phyloP scores from a whole-genome alignment of 2,113 vertebrate genomes.

The Gasterosteus aculeatus region DNA sequence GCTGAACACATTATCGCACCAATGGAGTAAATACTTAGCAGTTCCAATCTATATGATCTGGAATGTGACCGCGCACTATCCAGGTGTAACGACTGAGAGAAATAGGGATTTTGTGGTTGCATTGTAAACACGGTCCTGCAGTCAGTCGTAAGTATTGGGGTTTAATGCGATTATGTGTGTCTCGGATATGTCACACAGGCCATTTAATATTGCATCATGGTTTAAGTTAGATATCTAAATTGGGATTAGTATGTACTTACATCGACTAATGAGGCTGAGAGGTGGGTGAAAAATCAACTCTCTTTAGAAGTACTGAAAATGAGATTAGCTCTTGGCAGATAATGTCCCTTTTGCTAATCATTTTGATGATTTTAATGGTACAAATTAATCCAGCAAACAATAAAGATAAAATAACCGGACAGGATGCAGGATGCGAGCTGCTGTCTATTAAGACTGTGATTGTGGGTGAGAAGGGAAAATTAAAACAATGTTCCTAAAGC shows the following conservation, averaged over 20 bases:
- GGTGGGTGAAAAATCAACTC: conserved; percentile 13
- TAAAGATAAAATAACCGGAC: conserved; percentile 24
- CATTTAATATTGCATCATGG: neutral
- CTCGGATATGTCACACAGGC: neutral
- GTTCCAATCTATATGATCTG: neutral
- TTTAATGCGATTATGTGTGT: neutral
- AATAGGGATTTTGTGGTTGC: neutral
- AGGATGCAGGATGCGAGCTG: conserved; percentile 4
- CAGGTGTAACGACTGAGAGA: neutral
- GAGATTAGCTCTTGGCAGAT: conserved; percentile 42
- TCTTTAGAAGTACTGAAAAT: conserved; percentile 19
- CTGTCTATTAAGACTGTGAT: neutral
- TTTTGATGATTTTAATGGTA: conserved; percentile 43
- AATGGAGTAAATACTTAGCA: neutral
- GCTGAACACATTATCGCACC: neutral
- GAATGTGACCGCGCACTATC: neutral
- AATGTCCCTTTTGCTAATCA: conserved; percentile 40
- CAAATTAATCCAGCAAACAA: conserved; percentile 23
- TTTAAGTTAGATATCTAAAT: conserved; percentile 2
- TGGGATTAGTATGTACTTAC: conserved; percentile 6
- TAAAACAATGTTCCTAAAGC: neutral
- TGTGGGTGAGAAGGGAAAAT: neutral
- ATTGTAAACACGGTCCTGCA: neutral
- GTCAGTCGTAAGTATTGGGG: neutral
- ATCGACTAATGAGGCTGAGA: conserved; percentile 34